A percentile compares a stretch with the other conserved stretches of the same genome.
These are phyloP conservation scores for Narcine bancroftii DNA, from an alignment of 2,113 vertebrate genomes.

Conservation along the genomic window DNA sequence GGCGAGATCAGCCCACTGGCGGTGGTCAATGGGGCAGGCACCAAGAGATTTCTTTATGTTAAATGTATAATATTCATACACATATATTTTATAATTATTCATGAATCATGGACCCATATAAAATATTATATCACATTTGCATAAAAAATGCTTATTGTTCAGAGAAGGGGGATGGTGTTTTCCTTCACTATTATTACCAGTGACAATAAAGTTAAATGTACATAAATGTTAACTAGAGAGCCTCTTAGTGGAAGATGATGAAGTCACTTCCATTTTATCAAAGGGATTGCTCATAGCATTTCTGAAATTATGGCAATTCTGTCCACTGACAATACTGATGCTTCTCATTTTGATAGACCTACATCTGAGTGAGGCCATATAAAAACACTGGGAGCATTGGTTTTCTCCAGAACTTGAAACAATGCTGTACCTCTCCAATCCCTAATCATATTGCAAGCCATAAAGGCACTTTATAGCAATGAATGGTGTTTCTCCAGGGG, in stretches of 20 bases:
- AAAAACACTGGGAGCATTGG: not conserved
- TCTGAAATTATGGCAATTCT: not conserved
- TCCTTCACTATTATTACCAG: not conserved
- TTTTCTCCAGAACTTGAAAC: not conserved
- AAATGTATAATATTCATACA: too few relatives aligned
- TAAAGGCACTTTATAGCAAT: not conserved
- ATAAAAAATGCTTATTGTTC: not conserved
- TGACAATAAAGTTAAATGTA: not conserved
- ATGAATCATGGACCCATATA: not conserved
- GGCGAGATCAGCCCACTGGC: too few relatives aligned
- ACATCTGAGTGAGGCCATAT: not conserved
- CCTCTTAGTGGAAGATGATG: not conserved
- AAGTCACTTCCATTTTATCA: not conserved
- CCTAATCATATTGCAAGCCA: not conserved
- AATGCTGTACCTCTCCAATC: not conserved
- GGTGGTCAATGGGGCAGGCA: too few relatives aligned
- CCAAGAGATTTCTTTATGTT: too few relatives aligned
- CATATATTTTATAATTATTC: too few relatives aligned
- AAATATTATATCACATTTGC: too few relatives aligned
- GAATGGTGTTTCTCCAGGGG: not conserved
- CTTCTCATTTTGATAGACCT: too few relatives aligned
- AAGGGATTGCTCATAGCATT: not conserved
- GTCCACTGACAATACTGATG: not conserved
- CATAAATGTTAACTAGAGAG: not conserved
- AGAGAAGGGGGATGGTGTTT: not conserved